These are phyloP conservation scores for Nycticryphes semicollaris DNA, from an alignment of 2,113 vertebrate genomes.

Conservation along the genomic window DNA sequence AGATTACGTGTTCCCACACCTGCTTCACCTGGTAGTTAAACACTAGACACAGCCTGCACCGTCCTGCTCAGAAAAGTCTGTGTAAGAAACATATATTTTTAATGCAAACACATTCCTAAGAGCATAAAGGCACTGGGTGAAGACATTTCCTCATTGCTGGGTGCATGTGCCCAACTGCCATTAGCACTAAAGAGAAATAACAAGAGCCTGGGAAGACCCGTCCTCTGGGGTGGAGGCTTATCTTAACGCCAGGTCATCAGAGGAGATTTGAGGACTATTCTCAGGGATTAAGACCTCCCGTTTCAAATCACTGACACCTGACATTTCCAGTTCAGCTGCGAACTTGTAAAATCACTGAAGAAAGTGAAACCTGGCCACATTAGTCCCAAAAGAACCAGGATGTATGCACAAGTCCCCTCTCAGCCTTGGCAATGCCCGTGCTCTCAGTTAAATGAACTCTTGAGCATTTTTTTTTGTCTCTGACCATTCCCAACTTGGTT, in stretches of 20 bases:
- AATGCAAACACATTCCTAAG: not conserved
- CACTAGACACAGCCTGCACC: not conserved
- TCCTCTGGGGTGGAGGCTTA: not conserved
- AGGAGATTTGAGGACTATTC: not conserved
- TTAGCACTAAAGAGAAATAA: not conserved
- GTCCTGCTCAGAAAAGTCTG: not conserved
- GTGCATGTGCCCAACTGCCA: not conserved
- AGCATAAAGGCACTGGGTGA: not conserved
- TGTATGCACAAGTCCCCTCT: not conserved
- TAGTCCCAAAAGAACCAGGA: not conserved
- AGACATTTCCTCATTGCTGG: not conserved
- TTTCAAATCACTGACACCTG: not conserved
- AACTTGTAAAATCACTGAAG: not conserved
- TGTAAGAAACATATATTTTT: not conserved
- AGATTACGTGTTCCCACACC: not conserved
- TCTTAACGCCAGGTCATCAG: not conserved
- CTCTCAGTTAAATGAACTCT: not conserved
- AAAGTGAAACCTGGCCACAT: not conserved
- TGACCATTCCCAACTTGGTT: conserved; percentile 26
- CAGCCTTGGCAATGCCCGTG: not conserved
- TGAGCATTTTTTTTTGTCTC: not conserved
- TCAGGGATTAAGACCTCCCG: not conserved
- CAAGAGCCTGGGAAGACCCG: not conserved
- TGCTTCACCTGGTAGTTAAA: not conserved
- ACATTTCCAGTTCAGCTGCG: not conserved